phyloP scores from a whole-genome alignment of 2,113 vertebrate genomes.

The Corapipo altera region DNA sequence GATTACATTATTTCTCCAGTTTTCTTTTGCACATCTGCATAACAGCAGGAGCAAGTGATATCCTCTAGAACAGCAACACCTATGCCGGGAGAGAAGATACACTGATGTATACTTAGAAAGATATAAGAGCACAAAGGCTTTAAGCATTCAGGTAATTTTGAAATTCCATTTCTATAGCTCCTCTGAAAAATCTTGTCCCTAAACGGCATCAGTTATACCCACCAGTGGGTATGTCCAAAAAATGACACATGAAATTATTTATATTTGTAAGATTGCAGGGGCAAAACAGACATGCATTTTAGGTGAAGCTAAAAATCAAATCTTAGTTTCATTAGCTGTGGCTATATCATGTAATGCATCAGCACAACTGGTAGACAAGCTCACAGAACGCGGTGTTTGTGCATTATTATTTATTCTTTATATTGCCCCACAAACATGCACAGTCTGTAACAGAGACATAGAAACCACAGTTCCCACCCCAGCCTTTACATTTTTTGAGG shows the following conservation, averaged over 20 bases:
- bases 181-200: not conserved
- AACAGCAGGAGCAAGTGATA: not conserved
- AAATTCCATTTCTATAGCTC: not conserved
- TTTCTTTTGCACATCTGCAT: not conserved
- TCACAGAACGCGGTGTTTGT: not conserved
- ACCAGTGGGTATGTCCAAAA: not conserved
- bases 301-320: conserved; percentile 5
- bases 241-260: not conserved
- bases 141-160: not conserved
- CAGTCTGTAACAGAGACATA: not conserved
- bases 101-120: not conserved
- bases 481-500: not conserved
- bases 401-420: conserved; percentile 43
- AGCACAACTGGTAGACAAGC: conserved; percentile 8
- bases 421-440: conserved; percentile 21
- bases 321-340: not conserved
- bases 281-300: not conserved
- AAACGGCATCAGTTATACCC: not conserved
- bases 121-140: not conserved
- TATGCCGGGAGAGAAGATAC: not conserved
- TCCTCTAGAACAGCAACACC: not conserved
- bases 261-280: not conserved
- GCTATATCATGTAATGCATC: not conserved
- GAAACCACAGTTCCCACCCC: not conserved
- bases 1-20: not conserved